phyloP scores from a whole-genome alignment of 2,797 vertebrate genomes.

The Synaphobranchus kaupii region DNA sequence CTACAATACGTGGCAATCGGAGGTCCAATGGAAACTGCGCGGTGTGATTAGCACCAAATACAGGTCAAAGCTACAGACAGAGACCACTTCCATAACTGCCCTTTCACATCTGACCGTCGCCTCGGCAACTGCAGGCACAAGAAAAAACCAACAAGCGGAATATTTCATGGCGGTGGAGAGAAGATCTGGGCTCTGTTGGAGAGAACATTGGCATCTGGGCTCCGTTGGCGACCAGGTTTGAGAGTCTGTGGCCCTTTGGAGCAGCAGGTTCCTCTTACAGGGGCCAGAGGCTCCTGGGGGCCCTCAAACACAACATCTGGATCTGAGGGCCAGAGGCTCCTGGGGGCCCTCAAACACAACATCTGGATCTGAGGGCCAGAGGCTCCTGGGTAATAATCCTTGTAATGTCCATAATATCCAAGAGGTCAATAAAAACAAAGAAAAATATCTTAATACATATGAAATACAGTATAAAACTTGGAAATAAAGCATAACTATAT shows the following conservation, averaged over 20 bases:
- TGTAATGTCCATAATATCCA: constrained; percentile 45
- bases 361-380: no score
- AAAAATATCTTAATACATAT: constrained; percentile 23
- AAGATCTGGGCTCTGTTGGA: constrained; percentile 76
- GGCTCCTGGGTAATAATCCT: no score
- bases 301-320: no score
- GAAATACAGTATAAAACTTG: constrained; percentile 64
- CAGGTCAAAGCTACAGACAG: constrained; percentile 57
- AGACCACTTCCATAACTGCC: no score
- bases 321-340: no score
- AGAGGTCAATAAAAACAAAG: constrained; percentile 45
- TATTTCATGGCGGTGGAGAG: constrained; percentile 62
- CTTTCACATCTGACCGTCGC: constrained; percentile 15
- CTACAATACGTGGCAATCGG: constrained; percentile 68
- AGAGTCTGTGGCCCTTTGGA: no score
- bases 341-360: no score
- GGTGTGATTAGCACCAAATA: constrained; percentile 49
- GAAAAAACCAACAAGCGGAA: not conserved
- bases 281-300: no score
- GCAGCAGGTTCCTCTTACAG: no score
- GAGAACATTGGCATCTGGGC: constrained; percentile 76
- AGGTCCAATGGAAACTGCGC: constrained; percentile 62
- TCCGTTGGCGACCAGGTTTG: constrained; percentile 87
- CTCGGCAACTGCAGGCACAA: constrained; percentile 64
- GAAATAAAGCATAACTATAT: constrained; percentile 68